Conservation (phyloP, 2,888 invertebrate species). For the Scaptomyza cyrtandrae region DNA sequence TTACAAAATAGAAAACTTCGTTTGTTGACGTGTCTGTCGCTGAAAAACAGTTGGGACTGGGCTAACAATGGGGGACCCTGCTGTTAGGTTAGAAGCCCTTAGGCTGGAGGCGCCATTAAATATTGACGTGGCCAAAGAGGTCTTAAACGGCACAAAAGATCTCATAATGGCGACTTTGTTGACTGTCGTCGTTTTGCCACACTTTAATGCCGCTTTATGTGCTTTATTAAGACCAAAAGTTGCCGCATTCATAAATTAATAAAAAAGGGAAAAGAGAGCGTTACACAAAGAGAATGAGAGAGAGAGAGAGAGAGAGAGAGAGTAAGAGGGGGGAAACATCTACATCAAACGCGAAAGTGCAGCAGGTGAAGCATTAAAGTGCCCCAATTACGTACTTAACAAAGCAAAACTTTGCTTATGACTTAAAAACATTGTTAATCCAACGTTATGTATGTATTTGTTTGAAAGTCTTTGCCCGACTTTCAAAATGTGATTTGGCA, state of each 20-base stretch:
- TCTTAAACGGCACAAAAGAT: conserved; percentile 78
- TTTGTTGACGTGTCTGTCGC: conserved; percentile 13
- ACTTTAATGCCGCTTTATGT: conserved; percentile 74
- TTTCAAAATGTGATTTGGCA: neutral
- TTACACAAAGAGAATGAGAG: neutral
- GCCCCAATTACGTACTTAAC: conserved; percentile 61
- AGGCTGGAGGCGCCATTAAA: conserved; percentile 64
- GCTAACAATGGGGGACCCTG: conserved; percentile 31
- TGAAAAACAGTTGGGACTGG: conserved; percentile 16
- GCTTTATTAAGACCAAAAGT: conserved; percentile 64
- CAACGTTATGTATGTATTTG: conserved; percentile 9
- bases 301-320: neutral
- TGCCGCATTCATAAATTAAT: conserved; percentile 23
- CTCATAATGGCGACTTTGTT: conserved; percentile 73
- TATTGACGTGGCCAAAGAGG: conserved; percentile 74
- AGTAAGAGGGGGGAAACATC: neutral
- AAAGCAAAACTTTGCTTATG: conserved; percentile 43
- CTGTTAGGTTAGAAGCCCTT: neutral
- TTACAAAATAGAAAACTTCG: conserved; percentile 47
- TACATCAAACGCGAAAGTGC: conserved; percentile 64
- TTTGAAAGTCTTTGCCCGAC: neutral
- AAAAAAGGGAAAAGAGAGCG: neutral
- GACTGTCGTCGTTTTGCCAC: conserved; percentile 43
- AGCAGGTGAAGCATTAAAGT: conserved; percentile 75
- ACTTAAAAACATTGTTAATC: conserved; percentile 24